These are phyloP conservation scores for Athetis lepigone DNA, from an alignment of 2,888 invertebrate genomes.

Conservation along the genomic window DNA sequence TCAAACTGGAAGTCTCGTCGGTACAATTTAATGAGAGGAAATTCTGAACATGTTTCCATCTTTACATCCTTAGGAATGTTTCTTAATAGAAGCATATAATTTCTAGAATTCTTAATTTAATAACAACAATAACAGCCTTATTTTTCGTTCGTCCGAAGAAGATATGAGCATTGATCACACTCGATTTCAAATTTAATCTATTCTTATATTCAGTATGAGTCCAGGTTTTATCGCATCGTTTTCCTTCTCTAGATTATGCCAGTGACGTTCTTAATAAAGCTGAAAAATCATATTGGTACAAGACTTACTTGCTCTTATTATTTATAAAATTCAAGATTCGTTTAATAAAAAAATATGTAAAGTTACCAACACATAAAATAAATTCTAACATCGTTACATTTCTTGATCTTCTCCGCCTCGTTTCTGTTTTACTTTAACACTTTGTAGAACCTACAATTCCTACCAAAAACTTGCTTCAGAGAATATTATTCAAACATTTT, in stretches of 20 bases:
- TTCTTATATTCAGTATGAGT: too few species aligned
- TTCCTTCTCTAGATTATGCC: too few species aligned
- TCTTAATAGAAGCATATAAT: neutral
- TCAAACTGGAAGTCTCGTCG: slow-evolving; percentile 41
- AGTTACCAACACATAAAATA: too few species aligned
- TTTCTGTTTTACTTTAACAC: slow-evolving; percentile 19
- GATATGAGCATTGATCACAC: too few species aligned
- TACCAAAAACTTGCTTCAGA: neutral
- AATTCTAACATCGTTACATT: neutral
- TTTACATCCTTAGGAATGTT: neutral
- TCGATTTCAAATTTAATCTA: too few species aligned
- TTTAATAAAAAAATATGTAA: neutral
- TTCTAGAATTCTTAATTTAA: neutral
- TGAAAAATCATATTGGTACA: too few species aligned
- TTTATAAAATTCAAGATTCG: neutral
- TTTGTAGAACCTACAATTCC: slow-evolving; percentile 1
- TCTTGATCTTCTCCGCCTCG: neutral
- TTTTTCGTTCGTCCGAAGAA: too few species aligned
- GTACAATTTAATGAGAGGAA: slow-evolving; percentile 35
- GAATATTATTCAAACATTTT: slow-evolving; percentile 47
- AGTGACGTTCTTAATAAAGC: too few species aligned
- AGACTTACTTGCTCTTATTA: too few species aligned
- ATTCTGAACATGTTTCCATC: slow-evolving; percentile 22
- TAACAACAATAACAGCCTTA: too few species aligned
- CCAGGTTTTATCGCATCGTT: too few species aligned